Conservation (phyloP, 2,113 vertebrate genomes). For the Illadopsis cleaveri region DNA sequence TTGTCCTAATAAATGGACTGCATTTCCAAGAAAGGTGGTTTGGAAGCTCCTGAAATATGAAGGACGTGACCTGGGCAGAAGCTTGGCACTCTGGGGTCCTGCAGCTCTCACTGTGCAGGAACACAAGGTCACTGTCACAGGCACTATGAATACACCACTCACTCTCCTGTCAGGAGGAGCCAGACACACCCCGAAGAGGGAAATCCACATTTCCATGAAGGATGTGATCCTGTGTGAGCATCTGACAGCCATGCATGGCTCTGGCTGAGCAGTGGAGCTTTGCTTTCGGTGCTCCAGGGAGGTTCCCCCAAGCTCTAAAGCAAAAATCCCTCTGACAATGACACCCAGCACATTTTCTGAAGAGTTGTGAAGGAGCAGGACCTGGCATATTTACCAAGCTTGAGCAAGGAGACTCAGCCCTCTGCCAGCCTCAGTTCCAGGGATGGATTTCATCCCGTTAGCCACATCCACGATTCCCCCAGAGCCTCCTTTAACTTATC, state of each 20-base stretch:
- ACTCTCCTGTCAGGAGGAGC: neutral
- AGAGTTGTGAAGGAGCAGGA: rapidly evolving
- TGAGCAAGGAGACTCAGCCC: neutral
- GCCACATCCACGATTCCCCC: neutral
- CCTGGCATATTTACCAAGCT: neutral
- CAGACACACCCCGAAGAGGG: rapidly evolving
- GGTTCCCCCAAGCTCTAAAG: rapidly evolving
- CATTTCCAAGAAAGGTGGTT: neutral
- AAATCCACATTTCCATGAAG: rapidly evolving
- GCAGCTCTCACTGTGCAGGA: neutral
- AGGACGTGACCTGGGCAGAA: neutral
- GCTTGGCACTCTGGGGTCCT: neutral
- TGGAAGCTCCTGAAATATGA: rapidly evolving
- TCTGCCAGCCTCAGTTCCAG: neutral
- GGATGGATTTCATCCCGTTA: neutral
- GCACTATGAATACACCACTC: rapidly evolving
- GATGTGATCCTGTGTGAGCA: rapidly evolving
- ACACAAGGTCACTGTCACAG: neutral
- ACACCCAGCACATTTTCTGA: neutral
- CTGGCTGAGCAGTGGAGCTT: rapidly evolving
- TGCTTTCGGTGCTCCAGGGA: rapidly evolving
- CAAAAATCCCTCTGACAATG: neutral
- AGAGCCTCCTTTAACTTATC: neutral
- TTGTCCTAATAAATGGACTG: rapidly evolving
- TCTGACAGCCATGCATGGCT: rapidly evolving